phyloP scores from a whole-genome alignment of 2,113 vertebrate species.

The Brachyhypopomus occidentalis region DNA sequence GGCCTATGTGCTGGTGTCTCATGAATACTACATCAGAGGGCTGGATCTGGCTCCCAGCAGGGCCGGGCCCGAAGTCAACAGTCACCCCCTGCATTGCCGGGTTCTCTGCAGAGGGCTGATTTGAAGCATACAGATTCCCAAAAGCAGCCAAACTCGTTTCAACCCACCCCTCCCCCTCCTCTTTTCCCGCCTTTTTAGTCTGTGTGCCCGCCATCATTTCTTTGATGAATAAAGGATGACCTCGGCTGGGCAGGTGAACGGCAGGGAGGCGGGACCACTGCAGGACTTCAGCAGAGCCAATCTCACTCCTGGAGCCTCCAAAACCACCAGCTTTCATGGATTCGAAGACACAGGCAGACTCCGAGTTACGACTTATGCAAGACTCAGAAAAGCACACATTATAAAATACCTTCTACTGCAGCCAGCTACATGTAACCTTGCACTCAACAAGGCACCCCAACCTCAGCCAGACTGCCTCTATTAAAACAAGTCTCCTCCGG shows the following conservation, averaged over 20 bases:
- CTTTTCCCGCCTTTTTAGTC: not conserved
- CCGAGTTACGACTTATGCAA: not conserved
- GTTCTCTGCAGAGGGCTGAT: slow-evolving; percentile 28
- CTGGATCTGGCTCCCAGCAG: slow-evolving; percentile 4
- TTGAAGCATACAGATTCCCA: slow-evolving; percentile 39
- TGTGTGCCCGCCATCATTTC: slow-evolving; percentile 37
- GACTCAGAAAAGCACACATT: slow-evolving; percentile 1
- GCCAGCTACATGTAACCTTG: not conserved
- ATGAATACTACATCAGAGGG: slow-evolving; percentile 38
- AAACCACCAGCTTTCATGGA: slow-evolving; percentile 15
- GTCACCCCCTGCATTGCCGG: not conserved
- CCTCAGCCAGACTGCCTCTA: not conserved
- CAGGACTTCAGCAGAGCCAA: slow-evolving; percentile 28
- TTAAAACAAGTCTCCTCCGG: not conserved
- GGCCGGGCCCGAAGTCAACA: slow-evolving; percentile 35
- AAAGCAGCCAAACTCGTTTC: slow-evolving; percentile 39
- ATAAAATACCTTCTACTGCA: not conserved
- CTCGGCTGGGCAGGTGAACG: slow-evolving; percentile 46
- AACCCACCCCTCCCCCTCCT: slow-evolving; percentile 3
- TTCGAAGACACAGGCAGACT: not conserved
- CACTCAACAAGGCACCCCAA: not conserved
- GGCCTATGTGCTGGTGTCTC: not conserved
- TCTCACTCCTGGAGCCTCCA: slow-evolving; percentile 16
- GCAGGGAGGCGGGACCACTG: slow-evolving; percentile 8
- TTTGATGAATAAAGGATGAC: slow-evolving; percentile 58